A percentile compares a stretch with the other conserved stretches of the same genome.
Conservation (phyloP, 2,797 vertebrate species). For the Chrosomus eos region DNA sequence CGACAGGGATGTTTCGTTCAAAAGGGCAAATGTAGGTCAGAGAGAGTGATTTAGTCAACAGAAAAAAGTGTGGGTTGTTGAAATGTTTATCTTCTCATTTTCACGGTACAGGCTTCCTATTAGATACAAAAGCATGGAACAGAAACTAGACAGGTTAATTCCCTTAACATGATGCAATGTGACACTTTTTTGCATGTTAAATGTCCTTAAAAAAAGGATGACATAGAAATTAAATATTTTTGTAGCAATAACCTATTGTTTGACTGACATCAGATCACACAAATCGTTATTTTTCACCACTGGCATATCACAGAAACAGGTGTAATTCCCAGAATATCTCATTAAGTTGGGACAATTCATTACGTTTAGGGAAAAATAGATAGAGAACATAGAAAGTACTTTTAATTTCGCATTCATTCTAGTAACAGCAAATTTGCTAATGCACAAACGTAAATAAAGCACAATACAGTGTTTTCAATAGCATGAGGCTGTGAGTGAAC, state of each 20-base stretch:
- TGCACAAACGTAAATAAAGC: background rate
- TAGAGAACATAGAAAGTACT: background rate
- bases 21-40: constrained; percentile 7
- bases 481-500: background rate
- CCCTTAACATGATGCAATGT: constrained; percentile 9
- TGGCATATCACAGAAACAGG: background rate
- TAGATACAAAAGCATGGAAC: constrained; percentile 19
- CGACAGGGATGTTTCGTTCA: background rate
- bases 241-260: background rate
- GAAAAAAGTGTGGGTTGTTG: background rate
- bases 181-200: background rate
- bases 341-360: background rate
- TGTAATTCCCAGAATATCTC: background rate
- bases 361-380: background rate
- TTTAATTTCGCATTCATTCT: background rate
- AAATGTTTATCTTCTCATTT: constrained; percentile 56
- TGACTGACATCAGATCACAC: background rate
- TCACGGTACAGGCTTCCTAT: constrained; percentile 6
- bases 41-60: constrained; percentile 17
- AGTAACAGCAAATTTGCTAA: background rate
- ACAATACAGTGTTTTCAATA: background rate
- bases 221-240: background rate
- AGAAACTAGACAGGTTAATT: constrained; percentile 8
- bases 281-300: background rate
- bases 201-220: background rate